These are phyloP conservation scores for Synergus itoensis DNA, from an alignment of 2,888 invertebrate species.

Conservation along the genomic window DNA sequence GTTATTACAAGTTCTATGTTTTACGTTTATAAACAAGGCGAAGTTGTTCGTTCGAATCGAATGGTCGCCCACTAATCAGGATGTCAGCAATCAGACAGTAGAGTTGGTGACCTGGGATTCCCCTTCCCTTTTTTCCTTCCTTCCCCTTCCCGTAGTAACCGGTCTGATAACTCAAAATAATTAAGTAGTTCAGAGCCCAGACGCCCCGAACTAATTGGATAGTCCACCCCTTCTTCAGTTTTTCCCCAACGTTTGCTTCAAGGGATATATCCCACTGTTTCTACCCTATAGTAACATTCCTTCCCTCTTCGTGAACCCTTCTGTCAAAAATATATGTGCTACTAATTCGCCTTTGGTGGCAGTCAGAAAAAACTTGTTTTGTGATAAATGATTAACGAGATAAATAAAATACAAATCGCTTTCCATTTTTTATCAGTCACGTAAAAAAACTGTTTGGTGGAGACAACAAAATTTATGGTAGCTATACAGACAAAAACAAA, in stretches of 20 bases:
- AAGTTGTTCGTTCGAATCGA: constrained; percentile 24
- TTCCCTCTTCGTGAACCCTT: constrained; percentile 17
- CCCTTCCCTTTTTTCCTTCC: constrained; percentile 33
- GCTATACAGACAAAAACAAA: no score
- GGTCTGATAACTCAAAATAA: constrained; percentile 47
- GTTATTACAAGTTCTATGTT: not conserved
- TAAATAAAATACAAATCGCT: not conserved
- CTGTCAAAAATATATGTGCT: not conserved
- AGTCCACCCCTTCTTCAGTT: constrained; percentile 50
- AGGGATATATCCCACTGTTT: constrained; percentile 47
- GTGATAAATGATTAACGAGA: not conserved
- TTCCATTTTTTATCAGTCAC: not conserved
- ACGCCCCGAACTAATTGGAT: constrained; percentile 54
- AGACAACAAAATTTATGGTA: no score
- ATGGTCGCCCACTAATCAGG: constrained; percentile 48
- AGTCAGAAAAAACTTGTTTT: not conserved
- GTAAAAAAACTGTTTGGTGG: no score
- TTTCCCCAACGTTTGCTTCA: constrained; percentile 51
- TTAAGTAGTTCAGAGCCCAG: constrained; percentile 53
- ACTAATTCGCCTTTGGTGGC: not conserved
- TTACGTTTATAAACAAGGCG: constrained; percentile 6
- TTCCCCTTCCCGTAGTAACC: not conserved
- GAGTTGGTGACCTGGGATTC: constrained; percentile 50
- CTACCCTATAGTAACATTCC: constrained; percentile 2
- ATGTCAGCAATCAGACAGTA: constrained; percentile 55